Conservation (phyloP, 2,888 invertebrate species). For the Fragum whitleyi region DNA sequence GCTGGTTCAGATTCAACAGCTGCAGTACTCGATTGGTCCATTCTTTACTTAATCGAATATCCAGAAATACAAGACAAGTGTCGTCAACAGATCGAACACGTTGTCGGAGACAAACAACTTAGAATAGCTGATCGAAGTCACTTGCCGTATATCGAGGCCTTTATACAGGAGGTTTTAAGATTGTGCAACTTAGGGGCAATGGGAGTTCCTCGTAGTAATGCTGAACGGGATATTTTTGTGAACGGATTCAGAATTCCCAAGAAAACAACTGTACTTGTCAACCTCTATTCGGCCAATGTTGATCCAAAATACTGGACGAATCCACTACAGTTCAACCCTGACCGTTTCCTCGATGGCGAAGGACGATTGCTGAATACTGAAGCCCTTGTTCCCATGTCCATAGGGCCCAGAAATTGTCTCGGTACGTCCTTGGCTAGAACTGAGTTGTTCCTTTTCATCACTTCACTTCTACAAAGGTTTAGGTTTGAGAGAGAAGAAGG, state of each 20-base stretch:
- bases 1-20: conserved; percentile 74
- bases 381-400: conserved; percentile 35
- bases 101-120: background rate
- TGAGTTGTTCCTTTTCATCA: conserved; percentile 18
- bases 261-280: conserved; percentile 27
- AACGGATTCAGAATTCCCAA: conserved; percentile 30
- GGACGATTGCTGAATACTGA: conserved; percentile 26
- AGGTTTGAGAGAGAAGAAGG: conserved; percentile 6
- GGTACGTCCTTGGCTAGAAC: conserved; percentile 1
- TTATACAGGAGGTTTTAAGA: conserved; percentile 34
- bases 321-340: conserved; percentile 38
- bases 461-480: conserved; percentile 20
- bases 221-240: conserved; percentile 14
- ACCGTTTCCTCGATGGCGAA: conserved; percentile 27
- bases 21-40: conserved; percentile 67
- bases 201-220: conserved; percentile 29
- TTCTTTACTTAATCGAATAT: conserved; percentile 69
- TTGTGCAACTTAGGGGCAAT: conserved; percentile 32
- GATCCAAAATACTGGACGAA: conserved; percentile 33
- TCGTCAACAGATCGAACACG: conserved; percentile 51
- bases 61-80: conserved; percentile 70
- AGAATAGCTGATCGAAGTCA: conserved; percentile 17
- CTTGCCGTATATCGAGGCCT: conserved; percentile 32
- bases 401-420: conserved; percentile 28
- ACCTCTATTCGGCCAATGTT: conserved; percentile 31